Evolutionary conservation across 2,888 invertebrate species (phyloP).

Genomic region (Eledona agricola): DNA sequence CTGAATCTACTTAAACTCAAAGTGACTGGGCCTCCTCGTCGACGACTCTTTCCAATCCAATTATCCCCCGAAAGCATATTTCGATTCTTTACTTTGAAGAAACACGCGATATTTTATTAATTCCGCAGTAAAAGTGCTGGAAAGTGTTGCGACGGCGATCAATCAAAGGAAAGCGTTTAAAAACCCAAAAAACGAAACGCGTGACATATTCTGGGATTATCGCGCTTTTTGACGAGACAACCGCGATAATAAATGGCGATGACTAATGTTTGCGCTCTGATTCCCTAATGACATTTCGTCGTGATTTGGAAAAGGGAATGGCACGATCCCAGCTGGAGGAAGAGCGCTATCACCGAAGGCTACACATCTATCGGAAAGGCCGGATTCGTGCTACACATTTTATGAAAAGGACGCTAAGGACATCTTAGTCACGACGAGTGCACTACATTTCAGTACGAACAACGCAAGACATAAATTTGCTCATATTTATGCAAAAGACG

Average conservation of each 20-base stretch:
- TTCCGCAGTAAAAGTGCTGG: constrained; percentile 10
- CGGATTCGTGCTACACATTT: constrained; percentile 6
- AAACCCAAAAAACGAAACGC: constrained; percentile 26
- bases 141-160: no score
- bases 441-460: no score
- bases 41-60: constrained; percentile 23
- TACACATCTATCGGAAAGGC: constrained; percentile 5
- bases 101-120: no score
- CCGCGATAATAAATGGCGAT: constrained; percentile 26
- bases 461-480: no score
- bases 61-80: constrained; percentile 22
- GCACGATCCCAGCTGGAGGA: constrained; percentile 12
- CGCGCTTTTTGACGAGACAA: constrained; percentile 26
- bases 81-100: no score
- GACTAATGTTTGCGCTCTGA: constrained; percentile 30
- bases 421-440: no score
- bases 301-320: constrained; percentile 19
- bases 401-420: no score
- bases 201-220: constrained; percentile 23
- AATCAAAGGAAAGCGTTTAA: no score
- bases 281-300: constrained; percentile 28
- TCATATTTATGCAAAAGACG: no score
- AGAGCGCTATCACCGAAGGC: constrained; percentile 3
- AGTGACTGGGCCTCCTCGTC: constrained; percentile 13
- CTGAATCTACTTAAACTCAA: constrained; percentile 7